Evolutionary conservation across 2,113 vertebrate genomes (phyloP), one percentile per base, ranked within the genome.

Genomic region (Macaca mulatta): DNA sequence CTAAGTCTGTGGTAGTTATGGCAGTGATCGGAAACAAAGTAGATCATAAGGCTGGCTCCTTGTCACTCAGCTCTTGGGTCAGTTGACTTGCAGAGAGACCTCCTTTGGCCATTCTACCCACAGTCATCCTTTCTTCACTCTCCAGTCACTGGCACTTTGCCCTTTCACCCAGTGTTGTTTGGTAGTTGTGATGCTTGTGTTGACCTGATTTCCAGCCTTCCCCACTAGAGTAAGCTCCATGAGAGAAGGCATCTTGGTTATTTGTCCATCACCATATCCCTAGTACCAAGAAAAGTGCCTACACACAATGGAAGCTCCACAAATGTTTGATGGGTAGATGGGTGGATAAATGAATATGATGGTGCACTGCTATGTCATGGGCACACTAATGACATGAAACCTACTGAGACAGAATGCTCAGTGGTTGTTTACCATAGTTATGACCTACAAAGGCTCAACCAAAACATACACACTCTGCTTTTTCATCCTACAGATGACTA

Each of bases 361-460:
- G 38, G 35, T 7, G 23, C 25, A 22, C n/a, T 43, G 10, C 43
- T 3, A 35, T 27, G 70, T 20, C 48, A 16, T 6, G 14, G 48
- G 52, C 2, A 4, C 7, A 1, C 50, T 38, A 6, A 2, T 25
- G 55, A 16, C 17, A 6, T 1, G 40, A 25, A 30, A 32, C 11
- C 59, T 4, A 4, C 64, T 1, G 0, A 52, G 45, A 25, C 16
- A 11, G 32, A 48, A 4, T 8, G 2, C 52, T 67, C 77, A 5
- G 14, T 2, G 8, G 27, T 74, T n/a, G 5, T 5, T 80, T 55
- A 25, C 4, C 35, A 2, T 6, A 40, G 40, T 32, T 3, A 78
- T 8, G 3, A 35, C 57, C 48, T 50, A 25, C 27, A 61, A n/a
- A 81, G n/a, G 11, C 43, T 57, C 91, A 70, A 35, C 38, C 43